phyloP scores from a whole-genome alignment of 2,113 vertebrate genomes.

The Pithys albifrons region DNA sequence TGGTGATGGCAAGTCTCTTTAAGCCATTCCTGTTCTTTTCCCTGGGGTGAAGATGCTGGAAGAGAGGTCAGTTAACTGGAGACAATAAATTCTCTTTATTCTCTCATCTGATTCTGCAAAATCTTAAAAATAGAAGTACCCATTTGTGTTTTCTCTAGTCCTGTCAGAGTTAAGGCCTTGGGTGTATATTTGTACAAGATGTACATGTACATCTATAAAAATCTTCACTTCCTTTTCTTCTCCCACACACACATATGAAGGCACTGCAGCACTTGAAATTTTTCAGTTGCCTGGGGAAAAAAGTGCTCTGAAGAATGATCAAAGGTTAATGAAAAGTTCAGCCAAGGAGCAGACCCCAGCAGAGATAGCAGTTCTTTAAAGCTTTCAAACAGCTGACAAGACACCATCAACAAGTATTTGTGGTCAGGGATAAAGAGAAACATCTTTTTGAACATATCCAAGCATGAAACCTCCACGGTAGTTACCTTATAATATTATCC shows the following conservation, averaged over 20 bases:
- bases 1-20: background rate
- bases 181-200: background rate
- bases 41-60: background rate
- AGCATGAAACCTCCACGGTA: slow-evolving; percentile 54
- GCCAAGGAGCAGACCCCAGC: slow-evolving; percentile 45
- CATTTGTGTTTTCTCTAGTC: background rate
- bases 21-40: background rate
- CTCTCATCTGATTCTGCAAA: background rate
- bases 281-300: background rate
- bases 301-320: background rate
- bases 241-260: background rate
- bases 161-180: background rate
- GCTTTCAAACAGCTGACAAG: slow-evolving; percentile 59
- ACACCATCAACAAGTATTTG: slow-evolving; percentile 59
- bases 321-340: slow-evolving; percentile 63
- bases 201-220: background rate
- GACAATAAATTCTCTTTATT: background rate
- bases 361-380: slow-evolving; percentile 28
- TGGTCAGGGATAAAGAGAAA: slow-evolving; percentile 61
- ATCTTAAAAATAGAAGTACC: background rate
- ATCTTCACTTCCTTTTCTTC: slow-evolving; percentile 6
- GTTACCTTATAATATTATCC: slow-evolving; percentile 41
- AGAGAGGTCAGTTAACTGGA: background rate
- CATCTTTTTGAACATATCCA: slow-evolving; percentile 55
- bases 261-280: background rate